Evolutionary conservation across 30 jellyfish, hydroid and myxozoan species (phyloP), one percentile per base, ranked within the genome.

Genomic region (Rhopilema esculentum): DNA sequence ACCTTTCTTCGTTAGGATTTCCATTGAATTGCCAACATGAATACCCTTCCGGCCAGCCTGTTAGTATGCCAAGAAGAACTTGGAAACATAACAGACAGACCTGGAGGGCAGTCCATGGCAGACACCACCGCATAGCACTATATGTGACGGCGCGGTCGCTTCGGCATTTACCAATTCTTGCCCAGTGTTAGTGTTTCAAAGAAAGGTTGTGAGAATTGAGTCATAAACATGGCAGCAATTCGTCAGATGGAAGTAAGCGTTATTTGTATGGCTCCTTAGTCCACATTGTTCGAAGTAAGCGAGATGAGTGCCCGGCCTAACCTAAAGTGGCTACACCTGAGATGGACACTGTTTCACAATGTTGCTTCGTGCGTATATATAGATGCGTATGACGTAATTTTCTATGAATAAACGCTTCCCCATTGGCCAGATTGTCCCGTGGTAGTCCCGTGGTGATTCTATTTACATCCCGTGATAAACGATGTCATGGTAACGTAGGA

Each of bases 121-220:
- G 52, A 85, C 94, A 75, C 94, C 94, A 85, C 94, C 94, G 66
- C 94, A 73, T 50, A 85, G 94, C 94, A 75, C 94, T 12, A 49
- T 12, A 61, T 72, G 94, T 75, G 94, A 74, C 86, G 21, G 94
- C 94, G 83, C 77, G 94, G 89, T 83, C 94, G 94, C 94, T 85
- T 62, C 30, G 94, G 94, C 30, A 49, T 33, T 82, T 65, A 27
- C 88, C 51, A 51, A 57, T 85, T 85, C 88, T 17, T 73, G 88
- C 94, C 94, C 94, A 85, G 69, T 27, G 32, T 26, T 79, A 12
- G 52, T n/a, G 23, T 79, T 65, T 61, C 18, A 31, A 51, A 73
- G 73, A 49, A 65, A 25, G 66, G 32, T 61, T 52, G 72, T 72
- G 74, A 53, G 94, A 85, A 75, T 26, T 64, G 94, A 85, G 94